Conservation (phyloP, 2,113 vertebrate genomes). For the Tragelaphus imberbis region DNA sequence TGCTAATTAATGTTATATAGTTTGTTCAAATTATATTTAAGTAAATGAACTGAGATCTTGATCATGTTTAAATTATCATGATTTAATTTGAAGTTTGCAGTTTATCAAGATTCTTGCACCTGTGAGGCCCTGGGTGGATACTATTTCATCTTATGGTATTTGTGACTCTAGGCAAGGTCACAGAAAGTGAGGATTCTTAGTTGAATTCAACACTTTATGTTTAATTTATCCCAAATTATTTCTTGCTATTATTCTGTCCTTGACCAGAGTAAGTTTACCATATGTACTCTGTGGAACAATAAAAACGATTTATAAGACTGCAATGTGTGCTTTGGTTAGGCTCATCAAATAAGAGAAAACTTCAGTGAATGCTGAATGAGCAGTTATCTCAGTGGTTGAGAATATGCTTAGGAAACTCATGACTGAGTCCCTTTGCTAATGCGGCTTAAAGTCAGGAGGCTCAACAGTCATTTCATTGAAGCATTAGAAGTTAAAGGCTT, state of each 20-base stretch:
- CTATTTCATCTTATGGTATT: background rate
- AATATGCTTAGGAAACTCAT: background rate
- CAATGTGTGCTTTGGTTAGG: background rate
- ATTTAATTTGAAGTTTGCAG: background rate
- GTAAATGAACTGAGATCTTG: background rate
- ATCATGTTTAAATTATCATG: background rate
- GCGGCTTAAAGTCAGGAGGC: background rate
- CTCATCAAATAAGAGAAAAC: background rate
- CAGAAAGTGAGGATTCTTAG: background rate
- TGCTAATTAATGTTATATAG: background rate
- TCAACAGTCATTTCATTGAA: background rate
- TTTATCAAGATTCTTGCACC: slow-evolving; percentile 13
- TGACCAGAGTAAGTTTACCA: background rate
- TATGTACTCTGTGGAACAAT: background rate
- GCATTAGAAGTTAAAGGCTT: background rate
- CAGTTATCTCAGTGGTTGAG: background rate
- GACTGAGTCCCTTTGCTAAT: background rate
- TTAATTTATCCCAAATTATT: slow-evolving; percentile 37
- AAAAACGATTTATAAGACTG: slow-evolving; percentile 16
- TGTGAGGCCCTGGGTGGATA: background rate
- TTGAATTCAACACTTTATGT: background rate
- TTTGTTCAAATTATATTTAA: slow-evolving; percentile 21
- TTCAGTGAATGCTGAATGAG: background rate
- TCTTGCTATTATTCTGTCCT: background rate
- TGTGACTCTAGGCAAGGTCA: slow-evolving; percentile 8